phyloP scores from a whole-genome alignment of 1,140 invertebrate genomes.

The Bombus sibiricus region DNA sequence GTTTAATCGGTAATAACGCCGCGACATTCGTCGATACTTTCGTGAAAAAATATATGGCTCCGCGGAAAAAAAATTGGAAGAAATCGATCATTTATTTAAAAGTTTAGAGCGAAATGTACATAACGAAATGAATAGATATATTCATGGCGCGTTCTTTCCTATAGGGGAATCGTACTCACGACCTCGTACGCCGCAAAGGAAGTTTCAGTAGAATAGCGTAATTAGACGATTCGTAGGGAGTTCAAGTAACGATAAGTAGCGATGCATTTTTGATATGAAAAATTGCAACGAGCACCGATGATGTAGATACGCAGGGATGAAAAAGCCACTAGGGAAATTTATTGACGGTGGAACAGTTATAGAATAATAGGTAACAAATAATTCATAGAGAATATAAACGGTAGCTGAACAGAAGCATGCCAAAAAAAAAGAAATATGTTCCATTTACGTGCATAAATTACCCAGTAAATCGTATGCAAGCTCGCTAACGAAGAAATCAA shows the following conservation, averaged over 20 bases:
- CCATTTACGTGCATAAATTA: too few relatives aligned
- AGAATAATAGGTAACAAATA: not conserved
- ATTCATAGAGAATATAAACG: not conserved
- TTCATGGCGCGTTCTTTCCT: too few relatives aligned
- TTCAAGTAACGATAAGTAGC: not conserved
- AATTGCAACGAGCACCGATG: not conserved
- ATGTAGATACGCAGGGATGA: too few relatives aligned
- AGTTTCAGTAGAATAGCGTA: not conserved
- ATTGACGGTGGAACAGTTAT: not conserved
- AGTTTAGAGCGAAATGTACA: too few relatives aligned
- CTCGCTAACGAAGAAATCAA: not conserved
- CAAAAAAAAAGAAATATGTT: too few relatives aligned
- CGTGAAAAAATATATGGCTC: not conserved
- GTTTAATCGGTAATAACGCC: not conserved
- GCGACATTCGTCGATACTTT: not conserved
- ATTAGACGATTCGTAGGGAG: not conserved
- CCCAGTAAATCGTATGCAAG: too few relatives aligned
- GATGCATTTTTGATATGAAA: not conserved
- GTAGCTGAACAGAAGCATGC: too few relatives aligned
- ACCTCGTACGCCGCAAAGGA: not conserved
- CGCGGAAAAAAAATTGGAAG: accelerated
- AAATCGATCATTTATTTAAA: not conserved
- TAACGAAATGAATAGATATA: too few relatives aligned
- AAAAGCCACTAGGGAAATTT: not conserved
- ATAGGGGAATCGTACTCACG: not conserved